Evolutionary conservation across 1,140 invertebrate genomes (phyloP), one percentile per base, ranked within the genome.

Genomic region (Drosophila seguyi): DNA sequence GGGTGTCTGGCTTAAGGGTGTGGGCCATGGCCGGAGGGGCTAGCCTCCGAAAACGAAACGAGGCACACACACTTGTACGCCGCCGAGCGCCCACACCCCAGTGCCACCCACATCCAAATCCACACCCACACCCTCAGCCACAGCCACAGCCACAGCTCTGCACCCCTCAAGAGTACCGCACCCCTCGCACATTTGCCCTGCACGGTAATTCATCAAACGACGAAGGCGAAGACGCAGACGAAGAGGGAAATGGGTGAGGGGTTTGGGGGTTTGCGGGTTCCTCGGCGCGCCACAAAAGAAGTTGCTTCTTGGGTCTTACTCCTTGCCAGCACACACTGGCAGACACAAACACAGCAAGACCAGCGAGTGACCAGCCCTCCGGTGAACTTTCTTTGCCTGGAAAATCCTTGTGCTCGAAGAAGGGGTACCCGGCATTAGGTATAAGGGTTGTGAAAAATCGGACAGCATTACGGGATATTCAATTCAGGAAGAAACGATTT

Each of bases 191-290:
- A 88, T 81, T 84, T 85, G 81, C 69, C 75, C 85, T 74, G 81
- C 86, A 81, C 85, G 81, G 85, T 90, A 90, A 90, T 90, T 90
- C 85, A 90, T 90, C 85, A 90, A 90, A 90, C 85, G 86, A 81
- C 85, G 85, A 81, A 78, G 78, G 81, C 61, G 79, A 75, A 61
- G 60, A 65, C 73, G 58, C 39, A 74, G 67, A 38, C 63, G 29
- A 44, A 42, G 22, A 31, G 62, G 57, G 38, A 48, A 29, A 13
- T 72, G 52, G 57, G 47, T 41, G 56, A 45, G 29, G 44, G 29
- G 55, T 39, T 48, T 65, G 13, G 52, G 57, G 39, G 48, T 45
- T 38, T 57, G 78, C 22, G 52, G 62, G 58, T 41, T 67, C 66
- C 66, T 73, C 55, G 76, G 81, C 68, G 81, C 77, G 84, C 85